Conservation (phyloP, 2,888 invertebrate genomes). For the Dendrolimus pini region DNA sequence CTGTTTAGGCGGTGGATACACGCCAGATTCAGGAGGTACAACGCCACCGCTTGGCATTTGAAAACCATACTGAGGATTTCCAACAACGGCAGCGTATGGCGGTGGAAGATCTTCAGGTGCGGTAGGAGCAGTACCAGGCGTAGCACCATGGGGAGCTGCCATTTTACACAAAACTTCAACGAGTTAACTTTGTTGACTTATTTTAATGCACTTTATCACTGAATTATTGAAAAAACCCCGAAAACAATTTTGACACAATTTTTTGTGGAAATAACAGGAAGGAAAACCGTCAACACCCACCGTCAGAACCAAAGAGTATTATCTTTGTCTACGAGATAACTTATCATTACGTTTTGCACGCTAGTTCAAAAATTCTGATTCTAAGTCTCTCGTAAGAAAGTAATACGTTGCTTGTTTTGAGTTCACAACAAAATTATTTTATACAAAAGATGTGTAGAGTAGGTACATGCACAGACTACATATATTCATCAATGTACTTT, state of each 20-base stretch:
- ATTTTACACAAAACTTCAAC: constrained; percentile 19
- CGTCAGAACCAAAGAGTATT: too few relatives aligned
- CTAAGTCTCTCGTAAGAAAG: too few relatives aligned
- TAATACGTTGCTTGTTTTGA: too few relatives aligned
- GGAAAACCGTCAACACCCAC: too few relatives aligned
- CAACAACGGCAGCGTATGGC: constrained; percentile 63
- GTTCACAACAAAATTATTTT: too few relatives aligned
- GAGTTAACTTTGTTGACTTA: not conserved
- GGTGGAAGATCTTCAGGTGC: constrained; percentile 64
- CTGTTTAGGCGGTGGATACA: constrained; percentile 43
- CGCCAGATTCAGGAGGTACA: constrained; percentile 17
- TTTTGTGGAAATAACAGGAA: not conserved
- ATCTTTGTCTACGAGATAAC: too few relatives aligned
- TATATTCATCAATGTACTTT: too few relatives aligned
- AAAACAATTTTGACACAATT: not conserved
- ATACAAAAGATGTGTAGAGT: too few relatives aligned
- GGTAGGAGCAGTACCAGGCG: constrained; percentile 30
- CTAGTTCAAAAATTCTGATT: too few relatives aligned
- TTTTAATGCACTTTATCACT: not conserved
- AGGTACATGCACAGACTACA: too few relatives aligned
- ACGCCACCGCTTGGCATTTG: constrained; percentile 25
- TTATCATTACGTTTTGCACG: too few relatives aligned
- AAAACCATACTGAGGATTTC: constrained; percentile 61
- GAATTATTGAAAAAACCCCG: not conserved
- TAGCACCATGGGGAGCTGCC: constrained; percentile 36